Evolutionary conservation across 2,888 invertebrate genomes (phyloP), one percentile per base, ranked within the genome.

Genomic region (Raillietiella orientalis): DNA sequence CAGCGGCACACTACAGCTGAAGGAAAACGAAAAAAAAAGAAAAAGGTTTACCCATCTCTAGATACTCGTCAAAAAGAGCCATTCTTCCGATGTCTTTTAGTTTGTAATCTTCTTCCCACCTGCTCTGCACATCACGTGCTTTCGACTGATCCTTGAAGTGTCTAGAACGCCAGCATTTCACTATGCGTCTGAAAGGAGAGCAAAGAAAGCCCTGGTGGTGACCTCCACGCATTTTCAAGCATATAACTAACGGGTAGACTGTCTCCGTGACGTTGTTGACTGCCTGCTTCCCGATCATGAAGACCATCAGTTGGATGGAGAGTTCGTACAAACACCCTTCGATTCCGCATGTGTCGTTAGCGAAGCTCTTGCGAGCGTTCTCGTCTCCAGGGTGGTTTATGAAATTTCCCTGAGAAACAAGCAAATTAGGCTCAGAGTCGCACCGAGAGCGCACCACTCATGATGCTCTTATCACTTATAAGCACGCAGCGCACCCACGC

Each of bases 91-190:
- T 71, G 41, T 79, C 74, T 36, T 74, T 70, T 29, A 93, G 56
- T 36, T 79, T 72, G 46, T 75, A 87, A 45, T 93, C 90, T 39
- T 74, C 66, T 39, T 90, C 87, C 87, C 87, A 93, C 3, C 62
- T 42, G 9, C 43, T 37, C 6, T 36, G 56, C 44, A n/a, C n/a
- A n/a, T n/a, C n/a, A n/a, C n/a, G n/a, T n/a, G n/a, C n/a, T n/a
- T n/a, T n/a, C n/a, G n/a, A n/a, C n/a, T n/a, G n/a, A n/a, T n/a
- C n/a, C n/a, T n/a, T n/a, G n/a, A n/a, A n/a, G n/a, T n/a, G n/a
- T n/a, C n/a, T n/a, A n/a, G n/a, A n/a, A n/a, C n/a, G n/a, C n/a
- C n/a, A n/a, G n/a, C n/a, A n/a, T n/a, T n/a, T n/a, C n/a, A n/a
- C n/a, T n/a, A n/a, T n/a, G n/a, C n/a, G n/a, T n/a, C n/a, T n/a